These are phyloP conservation scores for Conistra vaccinii DNA, from an alignment of 2,888 invertebrate species.

Conservation along the genomic window DNA sequence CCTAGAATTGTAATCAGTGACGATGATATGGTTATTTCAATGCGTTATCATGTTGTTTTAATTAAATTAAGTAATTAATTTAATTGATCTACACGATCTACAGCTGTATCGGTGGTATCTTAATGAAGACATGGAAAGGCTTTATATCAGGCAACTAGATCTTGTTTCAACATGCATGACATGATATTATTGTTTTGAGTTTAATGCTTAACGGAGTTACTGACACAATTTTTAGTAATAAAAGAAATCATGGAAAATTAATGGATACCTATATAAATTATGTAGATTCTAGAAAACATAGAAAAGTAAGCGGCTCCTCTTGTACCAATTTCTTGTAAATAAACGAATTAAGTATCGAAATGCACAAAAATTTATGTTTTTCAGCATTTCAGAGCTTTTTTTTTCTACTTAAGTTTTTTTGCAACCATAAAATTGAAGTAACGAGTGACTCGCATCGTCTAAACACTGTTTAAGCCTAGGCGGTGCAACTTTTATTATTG, in stretches of 20 bases:
- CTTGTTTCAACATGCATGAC: constrained; percentile 36
- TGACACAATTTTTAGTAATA: neutral
- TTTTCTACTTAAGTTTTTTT: neutral
- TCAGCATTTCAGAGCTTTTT: neutral
- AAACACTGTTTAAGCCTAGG: too few relatives aligned
- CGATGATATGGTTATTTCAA: constrained; percentile 47
- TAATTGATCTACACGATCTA: constrained; percentile 60
- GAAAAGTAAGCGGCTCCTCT: neutral
- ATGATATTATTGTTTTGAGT: constrained; percentile 29
- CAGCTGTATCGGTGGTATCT: constrained; percentile 57
- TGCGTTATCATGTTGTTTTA: constrained; percentile 50
- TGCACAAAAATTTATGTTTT: neutral
- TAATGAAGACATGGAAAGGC: constrained; percentile 64
- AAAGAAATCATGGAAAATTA: neutral
- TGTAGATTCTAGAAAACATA: neutral
- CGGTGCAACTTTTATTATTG: too few relatives aligned
- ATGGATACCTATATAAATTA: neutral
- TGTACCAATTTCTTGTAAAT: neutral
- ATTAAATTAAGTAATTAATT: constrained; percentile 51
- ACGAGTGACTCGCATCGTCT: too few relatives aligned
- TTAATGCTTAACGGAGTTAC: neutral
- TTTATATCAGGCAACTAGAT: constrained; percentile 54
- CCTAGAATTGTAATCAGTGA: constrained; percentile 36
- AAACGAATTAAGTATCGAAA: neutral
- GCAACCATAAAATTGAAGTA: neutral